Base-by-base conservation (phyloP, 37 sponge, comb jelly and placozoan species). In the Bolinopsis microptera region DNA sequence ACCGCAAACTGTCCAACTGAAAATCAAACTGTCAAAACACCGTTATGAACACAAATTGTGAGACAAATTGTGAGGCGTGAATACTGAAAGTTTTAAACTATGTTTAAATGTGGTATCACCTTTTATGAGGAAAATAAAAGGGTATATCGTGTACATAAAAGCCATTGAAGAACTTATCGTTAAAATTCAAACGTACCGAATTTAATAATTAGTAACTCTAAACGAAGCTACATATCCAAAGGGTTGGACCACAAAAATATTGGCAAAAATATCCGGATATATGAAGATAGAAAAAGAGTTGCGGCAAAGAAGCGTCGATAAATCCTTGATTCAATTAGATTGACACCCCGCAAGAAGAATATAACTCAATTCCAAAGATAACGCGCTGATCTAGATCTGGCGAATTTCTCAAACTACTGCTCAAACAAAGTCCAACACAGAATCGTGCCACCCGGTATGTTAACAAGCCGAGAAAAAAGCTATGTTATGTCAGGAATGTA, bases 1-100 rank as follows among this genome's bases (percentile, higher is more conserved):
- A 80, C 34, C 82, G 35, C 37, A 80, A 22, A 80, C 82, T 80
- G 21, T 80, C 82, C 82, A 80, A 22, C 82, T 80, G 38, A 35
- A 80, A 80, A 34, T 35, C 16, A 2, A 80, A 80, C 35, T 18
- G 34, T 80, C 38, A 80, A 35, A 80, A 35, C 35, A 80, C 35
- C 16, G 34, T 70, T 24, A 61, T 18, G 18, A 61, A n/a, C n/a
- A n/a, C n/a, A n/a, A n/a, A n/a, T n/a, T n/a, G n/a, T n/a, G n/a
- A n/a, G n/a, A n/a, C n/a, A n/a, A n/a, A n/a, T n/a, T n/a, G n/a
- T n/a, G n/a, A n/a, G n/a, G n/a, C n/a, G n/a, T n/a, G n/a, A n/a
- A n/a, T n/a, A n/a, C n/a, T n/a, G n/a, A n/a, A n/a, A n/a, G n/a
- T n/a, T n/a, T n/a, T n/a, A n/a, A n/a, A n/a, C n/a, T n/a, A n/a